Evolutionary conservation across 2,888 invertebrate genomes (phyloP).

Genomic region (Mycalesis mineus): DNA sequence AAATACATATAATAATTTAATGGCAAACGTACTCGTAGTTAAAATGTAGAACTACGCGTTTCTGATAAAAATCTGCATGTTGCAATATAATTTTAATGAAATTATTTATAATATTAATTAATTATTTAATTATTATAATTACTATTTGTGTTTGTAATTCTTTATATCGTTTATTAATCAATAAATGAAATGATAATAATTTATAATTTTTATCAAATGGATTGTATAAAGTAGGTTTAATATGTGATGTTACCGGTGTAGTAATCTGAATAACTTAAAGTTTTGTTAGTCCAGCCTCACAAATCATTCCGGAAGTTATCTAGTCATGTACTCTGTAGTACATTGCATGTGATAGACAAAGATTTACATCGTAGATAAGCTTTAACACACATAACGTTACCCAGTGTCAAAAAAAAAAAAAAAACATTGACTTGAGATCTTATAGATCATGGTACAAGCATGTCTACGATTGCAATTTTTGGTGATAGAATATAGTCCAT

Average conservation of each 20-base stretch:
- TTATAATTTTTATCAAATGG: slow-evolving; percentile 36
- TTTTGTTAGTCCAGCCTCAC: slow-evolving; percentile 37
- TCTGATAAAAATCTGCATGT: slow-evolving; percentile 43
- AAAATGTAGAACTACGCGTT: slow-evolving; percentile 57
- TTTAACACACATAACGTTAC: too few species aligned
- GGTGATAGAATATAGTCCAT: slow-evolving; percentile 54
- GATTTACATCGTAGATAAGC: background rate
- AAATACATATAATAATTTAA: slow-evolving; percentile 58
- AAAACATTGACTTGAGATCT: too few species aligned
- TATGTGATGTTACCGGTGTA: slow-evolving; percentile 48
- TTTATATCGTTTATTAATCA: slow-evolving; percentile 19
- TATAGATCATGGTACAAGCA: background rate
- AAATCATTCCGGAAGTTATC: slow-evolving; percentile 55
- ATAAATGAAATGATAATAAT: slow-evolving; percentile 1
- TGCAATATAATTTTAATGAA: slow-evolving; percentile 1
- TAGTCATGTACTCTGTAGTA: slow-evolving; percentile 62
- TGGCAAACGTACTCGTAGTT: slow-evolving; percentile 50
- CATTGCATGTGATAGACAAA: slow-evolving; percentile 49
- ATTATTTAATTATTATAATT: background rate
- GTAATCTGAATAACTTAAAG: slow-evolving; percentile 29
- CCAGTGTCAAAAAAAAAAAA: too few species aligned
- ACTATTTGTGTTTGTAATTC: slow-evolving; percentile 26
- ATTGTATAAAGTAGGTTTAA: slow-evolving; percentile 76
- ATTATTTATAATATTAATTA: background rate
- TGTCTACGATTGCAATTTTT: background rate